A percentile compares a stretch with the other conserved stretches of the same genome.
These are phyloP conservation scores for Xylocampa areola DNA, from an alignment of 2,888 invertebrate genomes.

Conservation along the genomic window DNA sequence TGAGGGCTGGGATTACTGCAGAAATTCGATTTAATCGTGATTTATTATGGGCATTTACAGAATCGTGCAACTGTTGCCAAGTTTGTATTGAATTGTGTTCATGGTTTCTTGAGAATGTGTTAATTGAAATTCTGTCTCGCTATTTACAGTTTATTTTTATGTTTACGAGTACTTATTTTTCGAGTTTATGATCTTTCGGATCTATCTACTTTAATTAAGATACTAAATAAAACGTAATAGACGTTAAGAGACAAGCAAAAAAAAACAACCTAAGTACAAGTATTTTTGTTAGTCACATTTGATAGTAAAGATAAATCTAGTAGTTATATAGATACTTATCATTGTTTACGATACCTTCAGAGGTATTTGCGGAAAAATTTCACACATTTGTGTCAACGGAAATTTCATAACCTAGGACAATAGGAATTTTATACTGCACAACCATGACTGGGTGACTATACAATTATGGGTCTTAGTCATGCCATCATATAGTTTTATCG, in stretches of 20 bases:
- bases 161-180: slow-evolving; percentile 15
- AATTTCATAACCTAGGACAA: slow-evolving; percentile 34
- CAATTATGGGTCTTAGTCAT: slow-evolving; percentile 26
- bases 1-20: slow-evolving; percentile 13
- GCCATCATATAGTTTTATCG: neutral
- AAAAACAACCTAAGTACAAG: slow-evolving; percentile 4
- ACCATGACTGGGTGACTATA: slow-evolving; percentile 15
- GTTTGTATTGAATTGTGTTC: slow-evolving; percentile 6
- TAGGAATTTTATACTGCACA: slow-evolving; percentile 15
- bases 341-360: neutral
- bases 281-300: neutral
- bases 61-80: slow-evolving; percentile 29
- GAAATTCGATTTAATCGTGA: slow-evolving; percentile 22
- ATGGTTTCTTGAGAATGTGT: slow-evolving; percentile 8
- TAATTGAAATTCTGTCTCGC: slow-evolving; percentile 10
- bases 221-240: slow-evolving; percentile 6
- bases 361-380: slow-evolving; percentile 10
- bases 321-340: too few species aligned
- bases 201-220: slow-evolving; percentile 3
- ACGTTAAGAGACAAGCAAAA: neutral
- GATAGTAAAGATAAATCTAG: neutral
- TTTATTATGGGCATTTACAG: slow-evolving; percentile 27
- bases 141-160: slow-evolving; percentile 1
- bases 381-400: neutral
- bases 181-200: slow-evolving; percentile 9